Evolutionary conservation across 1,140 invertebrate species (phyloP), one percentile per base, ranked within the genome.

Genomic region (Bemisia tabaci): DNA sequence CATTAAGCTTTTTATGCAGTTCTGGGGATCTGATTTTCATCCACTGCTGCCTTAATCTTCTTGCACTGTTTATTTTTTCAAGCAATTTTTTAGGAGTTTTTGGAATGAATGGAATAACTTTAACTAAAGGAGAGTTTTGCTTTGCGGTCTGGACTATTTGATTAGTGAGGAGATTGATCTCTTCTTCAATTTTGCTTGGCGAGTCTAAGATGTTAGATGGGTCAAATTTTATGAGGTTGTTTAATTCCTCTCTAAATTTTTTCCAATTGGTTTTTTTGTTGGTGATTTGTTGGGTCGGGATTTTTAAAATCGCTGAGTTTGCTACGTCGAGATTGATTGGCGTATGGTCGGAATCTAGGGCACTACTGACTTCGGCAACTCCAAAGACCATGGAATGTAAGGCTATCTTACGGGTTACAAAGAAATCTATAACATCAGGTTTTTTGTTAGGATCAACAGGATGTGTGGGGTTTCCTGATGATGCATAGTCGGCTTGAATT

Each of bases 381-480:
- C n/a, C n/a, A n/a, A n/a, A n/a, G n/a, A n/a, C n/a, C n/a, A n/a
- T n/a, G n/a, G n/a, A n/a, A n/a, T n/a, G n/a, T n/a, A n/a, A n/a
- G n/a, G n/a, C n/a, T n/a, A n/a, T n/a, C n/a, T n/a, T n/a, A n/a
- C n/a, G n/a, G n/a, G 62, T n/a, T 21, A 70, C 27, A 27, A 69
- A 69, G 27, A 69, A 69, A 23, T 69, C 68, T 12, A 69, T 17
- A 11, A 60, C 2, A 39, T 70, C 67, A 11, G 67, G 69, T 17
- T 33, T 26, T 39, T 63, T 65, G n/a, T 60, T 25, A 25, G n/a
- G 12, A 33, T 68, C 67, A 25, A 62, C 26, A 24, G 69, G 67
- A 59, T 70, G 65, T 9, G 69, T 70, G 1, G 67, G 65, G 26
- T 48, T 22, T 12, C 67, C 69, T 65, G 69, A 21, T 74, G 71